Evolutionary conservation across 1,140 invertebrate genomes (phyloP).

Genomic region (Apis dorsata): DNA sequence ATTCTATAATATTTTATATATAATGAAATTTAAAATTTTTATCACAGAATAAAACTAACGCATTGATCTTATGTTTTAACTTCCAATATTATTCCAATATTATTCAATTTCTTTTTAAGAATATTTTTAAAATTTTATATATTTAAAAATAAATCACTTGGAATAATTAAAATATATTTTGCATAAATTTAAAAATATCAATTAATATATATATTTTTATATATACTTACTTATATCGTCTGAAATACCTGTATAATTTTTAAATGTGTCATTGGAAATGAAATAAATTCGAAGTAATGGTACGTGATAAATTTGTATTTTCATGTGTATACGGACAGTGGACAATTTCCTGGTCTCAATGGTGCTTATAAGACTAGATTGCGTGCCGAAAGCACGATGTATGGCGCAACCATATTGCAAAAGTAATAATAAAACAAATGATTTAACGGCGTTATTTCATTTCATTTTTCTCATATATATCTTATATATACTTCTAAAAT

Average conservation of each 20-base stretch:
- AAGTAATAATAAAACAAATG: slow-evolving; percentile 8
- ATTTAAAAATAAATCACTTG: too few species aligned
- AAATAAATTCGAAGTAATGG: neutral
- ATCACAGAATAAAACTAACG: too few species aligned
- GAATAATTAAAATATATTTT: too few species aligned
- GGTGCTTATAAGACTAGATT: slow-evolving; percentile 55
- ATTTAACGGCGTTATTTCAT: neutral
- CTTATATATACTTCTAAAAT: neutral
- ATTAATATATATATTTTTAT: too few species aligned
- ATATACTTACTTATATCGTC: too few species aligned
- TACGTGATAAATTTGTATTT: slow-evolving; percentile 58
- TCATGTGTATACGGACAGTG: slow-evolving; percentile 50
- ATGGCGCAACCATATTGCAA: slow-evolving; percentile 51
- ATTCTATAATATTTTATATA: too few species aligned
- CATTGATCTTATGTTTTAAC: too few species aligned
- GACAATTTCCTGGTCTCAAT: slow-evolving; percentile 40
- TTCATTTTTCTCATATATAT: neutral
- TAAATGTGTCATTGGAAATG: neutral
- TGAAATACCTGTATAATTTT: neutral
- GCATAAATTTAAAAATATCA: too few species aligned
- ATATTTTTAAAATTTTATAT: too few species aligned
- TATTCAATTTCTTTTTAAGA: too few species aligned
- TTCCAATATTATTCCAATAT: too few species aligned
- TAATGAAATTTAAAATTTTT: too few species aligned
- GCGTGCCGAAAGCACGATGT: slow-evolving; percentile 49